phyloP scores from a whole-genome alignment of 2,888 invertebrate genomes.

The Hemistola chrysoprasaria region DNA sequence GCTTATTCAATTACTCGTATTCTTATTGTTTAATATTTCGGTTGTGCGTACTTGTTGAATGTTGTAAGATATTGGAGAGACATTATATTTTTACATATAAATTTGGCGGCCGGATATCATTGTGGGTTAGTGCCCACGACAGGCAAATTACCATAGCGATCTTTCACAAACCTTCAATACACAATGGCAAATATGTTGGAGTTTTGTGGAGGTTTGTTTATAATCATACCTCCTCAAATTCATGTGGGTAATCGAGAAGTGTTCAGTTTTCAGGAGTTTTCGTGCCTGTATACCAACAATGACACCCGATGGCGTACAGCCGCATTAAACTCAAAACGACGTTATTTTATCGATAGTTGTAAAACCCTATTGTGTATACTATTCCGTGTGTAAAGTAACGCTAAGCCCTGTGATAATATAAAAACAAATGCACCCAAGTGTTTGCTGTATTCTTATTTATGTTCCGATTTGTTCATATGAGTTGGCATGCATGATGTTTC shows the following conservation, averaged over 20 bases:
- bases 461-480: slow-evolving; percentile 5
- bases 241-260: too few species aligned
- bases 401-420: slow-evolving; percentile 69
- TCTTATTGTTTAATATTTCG: slow-evolving; percentile 2
- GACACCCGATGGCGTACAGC: too few species aligned
- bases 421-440: slow-evolving; percentile 49
- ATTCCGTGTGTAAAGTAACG: slow-evolving; percentile 52
- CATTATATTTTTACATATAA: slow-evolving; percentile 17
- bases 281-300: too few species aligned
- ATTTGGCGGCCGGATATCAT: too few species aligned
- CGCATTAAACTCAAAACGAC: slow-evolving; percentile 21
- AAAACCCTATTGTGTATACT: slow-evolving; percentile 46
- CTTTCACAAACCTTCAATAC: too few species aligned
- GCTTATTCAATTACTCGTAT: slow-evolving; percentile 10
- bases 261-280: too few species aligned
- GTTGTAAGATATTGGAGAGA: slow-evolving; percentile 12
- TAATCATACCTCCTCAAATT: too few species aligned
- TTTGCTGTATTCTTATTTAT: slow-evolving; percentile 30
- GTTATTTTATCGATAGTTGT: slow-evolving; percentile 36
- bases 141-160: too few species aligned
- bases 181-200: too few species aligned
- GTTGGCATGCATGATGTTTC: slow-evolving; percentile 5
- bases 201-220: too few species aligned
- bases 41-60: slow-evolving; percentile 11
- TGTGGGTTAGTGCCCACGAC: too few species aligned